These are phyloP conservation scores for Petrolisthes cinctipes DNA, from an alignment of 2,888 invertebrate genomes.

Conservation along the genomic window DNA sequence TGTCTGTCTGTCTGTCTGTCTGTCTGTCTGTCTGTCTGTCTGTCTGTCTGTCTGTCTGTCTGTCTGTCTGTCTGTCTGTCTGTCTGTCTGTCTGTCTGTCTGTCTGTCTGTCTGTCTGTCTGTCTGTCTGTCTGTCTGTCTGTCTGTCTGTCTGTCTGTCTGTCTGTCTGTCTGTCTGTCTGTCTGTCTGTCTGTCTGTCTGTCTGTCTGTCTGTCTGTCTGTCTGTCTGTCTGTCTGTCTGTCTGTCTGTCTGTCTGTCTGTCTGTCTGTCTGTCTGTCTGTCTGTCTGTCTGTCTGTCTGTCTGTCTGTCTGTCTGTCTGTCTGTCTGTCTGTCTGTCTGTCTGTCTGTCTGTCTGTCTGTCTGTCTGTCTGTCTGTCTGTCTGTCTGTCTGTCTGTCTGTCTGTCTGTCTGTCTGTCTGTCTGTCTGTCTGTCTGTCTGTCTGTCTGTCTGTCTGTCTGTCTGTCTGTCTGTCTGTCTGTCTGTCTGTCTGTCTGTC, in stretches of 20 bases:
- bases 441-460: too few relatives aligned
- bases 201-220: neutral
- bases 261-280: constrained; percentile 1
- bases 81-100: constrained; percentile 1
- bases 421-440: too few relatives aligned
- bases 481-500: too few relatives aligned
- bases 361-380: constrained; percentile 1
- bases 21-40: constrained; percentile 1
- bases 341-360: too few relatives aligned
- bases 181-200: constrained; percentile 1
- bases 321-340: constrained; percentile 1
- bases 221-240: neutral
- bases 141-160: constrained; percentile 1
- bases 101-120: neutral
- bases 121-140: too few relatives aligned
- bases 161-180: constrained; percentile 1
- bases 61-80: constrained; percentile 1
- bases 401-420: constrained; percentile 1
- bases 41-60: too few relatives aligned
- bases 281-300: constrained; percentile 1
- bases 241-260: constrained; percentile 1
- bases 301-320: constrained; percentile 1
- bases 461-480: too few relatives aligned
- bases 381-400: constrained; percentile 1
- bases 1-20: constrained; percentile 1